Conservation (phyloP, 2,797 vertebrate genomes). For the Pyrocephalus nanus region DNA sequence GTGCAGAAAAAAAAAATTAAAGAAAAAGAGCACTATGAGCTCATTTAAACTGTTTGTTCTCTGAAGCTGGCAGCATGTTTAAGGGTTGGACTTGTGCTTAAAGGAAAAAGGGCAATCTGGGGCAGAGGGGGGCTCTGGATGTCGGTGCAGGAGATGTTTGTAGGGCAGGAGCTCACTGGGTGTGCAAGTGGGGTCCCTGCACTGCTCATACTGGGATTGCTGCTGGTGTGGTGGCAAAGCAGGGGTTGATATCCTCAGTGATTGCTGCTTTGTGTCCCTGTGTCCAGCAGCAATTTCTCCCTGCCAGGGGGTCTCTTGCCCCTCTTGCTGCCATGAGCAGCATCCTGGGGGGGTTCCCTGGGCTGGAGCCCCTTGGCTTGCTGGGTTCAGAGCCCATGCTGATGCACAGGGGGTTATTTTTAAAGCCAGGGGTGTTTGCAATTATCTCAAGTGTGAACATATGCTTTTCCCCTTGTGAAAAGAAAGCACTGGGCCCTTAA, state of each 20-base stretch:
- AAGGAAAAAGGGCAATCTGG: not conserved
- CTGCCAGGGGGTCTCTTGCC: not conserved
- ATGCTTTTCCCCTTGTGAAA: constrained; percentile 25
- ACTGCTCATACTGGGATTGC: not conserved
- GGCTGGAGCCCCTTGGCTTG: not conserved
- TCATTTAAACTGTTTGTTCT: not conserved
- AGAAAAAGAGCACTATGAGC: not conserved
- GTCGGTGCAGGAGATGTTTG: not conserved
- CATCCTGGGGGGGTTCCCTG: not conserved
- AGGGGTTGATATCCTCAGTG: accelerated
- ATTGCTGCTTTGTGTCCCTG: not conserved
- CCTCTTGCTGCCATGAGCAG: not conserved
- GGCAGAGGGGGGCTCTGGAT: not conserved
- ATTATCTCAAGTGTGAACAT: constrained; percentile 54
- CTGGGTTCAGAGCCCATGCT: not conserved
- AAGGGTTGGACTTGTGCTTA: not conserved
- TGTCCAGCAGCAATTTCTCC: not conserved
- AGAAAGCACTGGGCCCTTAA: constrained; percentile 21
- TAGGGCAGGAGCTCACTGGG: not conserved
- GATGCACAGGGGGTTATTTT: not conserved
- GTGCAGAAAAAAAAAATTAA: not conserved
- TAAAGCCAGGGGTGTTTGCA: constrained; percentile 12
- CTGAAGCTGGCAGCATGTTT: not conserved
- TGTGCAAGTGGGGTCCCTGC: no score
- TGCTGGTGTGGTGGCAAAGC: no score